Base-by-base conservation (phyloP, 2,888 invertebrate species). In the Eretmocerus hayati region DNA sequence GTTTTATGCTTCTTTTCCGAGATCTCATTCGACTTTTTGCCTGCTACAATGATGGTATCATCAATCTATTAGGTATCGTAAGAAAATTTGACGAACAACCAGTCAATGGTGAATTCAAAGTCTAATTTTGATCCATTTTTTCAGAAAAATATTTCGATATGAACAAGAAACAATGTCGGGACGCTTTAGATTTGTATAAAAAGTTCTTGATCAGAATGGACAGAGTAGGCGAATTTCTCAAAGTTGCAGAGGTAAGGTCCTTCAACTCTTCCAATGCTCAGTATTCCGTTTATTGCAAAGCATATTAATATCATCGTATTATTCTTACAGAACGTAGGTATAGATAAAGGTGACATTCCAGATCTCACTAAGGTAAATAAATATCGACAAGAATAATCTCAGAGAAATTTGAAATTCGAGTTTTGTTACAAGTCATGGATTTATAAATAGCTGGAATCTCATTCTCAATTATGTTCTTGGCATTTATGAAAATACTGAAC, bases 41-140 rank as follows among this genome's bases (percentile, higher is more conserved):
- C 53, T 96, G 97, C 75, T 99, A 99, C 79, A 99, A 99, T 75
- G 99, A 99, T 75, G 99, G 96, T 59, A 93, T 97, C 63, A 99
- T 97, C 65, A 97, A 97, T 77, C 81, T 97, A 60, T 77, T 97
- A 75, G 85, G 85, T 84, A 69, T 71, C 30, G 30, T 19, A 19
- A n/a, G n/a, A n/a, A n/a, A n/a, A n/a, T n/a, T n/a, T n/a, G n/a
- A n/a, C n/a, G n/a, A n/a, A n/a, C n/a, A n/a, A n/a, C n/a, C n/a
- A n/a, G n/a, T n/a, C n/a, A n/a, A n/a, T n/a, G n/a, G n/a, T n/a
- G n/a, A n/a, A n/a, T n/a, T n/a, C n/a, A n/a, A n/a, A n/a, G n/a
- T n/a, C 40, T 16, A 35, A 35, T 15, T 35, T 35, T 35, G n/a
- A 9, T 35, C 8, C 16, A 15, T 42, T 38, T 41, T 60, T 62